Percentiles rank a stretch among this genome's conserved stretches.
phyloP scores from a whole-genome alignment of 2,113 vertebrate species.

The Laticauda laticaudata region DNA sequence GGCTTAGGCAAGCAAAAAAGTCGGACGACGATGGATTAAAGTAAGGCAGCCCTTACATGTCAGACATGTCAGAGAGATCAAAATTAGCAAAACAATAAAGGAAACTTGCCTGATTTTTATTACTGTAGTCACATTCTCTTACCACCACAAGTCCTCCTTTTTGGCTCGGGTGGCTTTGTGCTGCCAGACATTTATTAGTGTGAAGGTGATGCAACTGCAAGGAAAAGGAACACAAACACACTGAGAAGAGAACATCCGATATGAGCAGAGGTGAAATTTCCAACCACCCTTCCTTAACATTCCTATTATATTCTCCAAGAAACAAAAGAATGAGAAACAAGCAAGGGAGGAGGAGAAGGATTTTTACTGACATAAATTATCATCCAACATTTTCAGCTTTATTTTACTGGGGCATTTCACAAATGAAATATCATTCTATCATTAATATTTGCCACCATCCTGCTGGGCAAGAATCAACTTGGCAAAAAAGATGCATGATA shows the following conservation, averaged over 20 bases:
- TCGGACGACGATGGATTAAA: neutral
- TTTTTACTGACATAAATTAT: neutral
- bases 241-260: neutral
- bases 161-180: slow-evolving; percentile 90
- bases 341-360: neutral
- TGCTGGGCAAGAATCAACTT: neutral
- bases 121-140: slow-evolving; percentile 79
- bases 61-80: neutral
- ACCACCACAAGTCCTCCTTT: slow-evolving; percentile 88
- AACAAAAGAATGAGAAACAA: neutral
- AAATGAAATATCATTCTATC: neutral
- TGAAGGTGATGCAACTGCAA: slow-evolving; percentile 84
- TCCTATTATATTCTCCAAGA: neutral
- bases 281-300: neutral
- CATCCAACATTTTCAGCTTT: neutral
- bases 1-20: neutral
- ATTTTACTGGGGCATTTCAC: neutral
- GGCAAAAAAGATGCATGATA: neutral
- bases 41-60: neutral
- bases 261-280: neutral
- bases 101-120: slow-evolving; percentile 84
- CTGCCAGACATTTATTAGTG: slow-evolving; percentile 82
- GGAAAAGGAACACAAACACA: slow-evolving; percentile 2
- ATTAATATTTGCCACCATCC: neutral
- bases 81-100: neutral